Evolutionary conservation across 2,113 vertebrate species (phyloP).

Genomic region (Athene cunicularia): DNA sequence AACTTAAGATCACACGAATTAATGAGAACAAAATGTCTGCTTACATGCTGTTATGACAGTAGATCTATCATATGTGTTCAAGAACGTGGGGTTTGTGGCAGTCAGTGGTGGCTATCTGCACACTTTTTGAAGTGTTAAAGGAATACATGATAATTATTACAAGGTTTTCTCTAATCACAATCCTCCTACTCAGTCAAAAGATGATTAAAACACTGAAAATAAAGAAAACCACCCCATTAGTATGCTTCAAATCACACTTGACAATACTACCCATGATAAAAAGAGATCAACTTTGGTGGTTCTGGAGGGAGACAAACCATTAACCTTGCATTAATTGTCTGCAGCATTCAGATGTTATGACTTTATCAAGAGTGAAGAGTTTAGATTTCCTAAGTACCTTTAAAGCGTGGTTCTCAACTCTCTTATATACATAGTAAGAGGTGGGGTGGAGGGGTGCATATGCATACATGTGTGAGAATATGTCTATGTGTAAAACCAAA

Average conservation of each 20-base stretch:
- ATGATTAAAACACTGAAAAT: background rate
- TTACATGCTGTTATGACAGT: background rate
- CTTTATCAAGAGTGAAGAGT: background rate
- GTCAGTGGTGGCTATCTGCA: background rate
- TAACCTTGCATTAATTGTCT: background rate
- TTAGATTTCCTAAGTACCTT: background rate
- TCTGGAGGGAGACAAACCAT: background rate
- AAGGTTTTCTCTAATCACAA: background rate
- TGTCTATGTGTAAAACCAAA: background rate
- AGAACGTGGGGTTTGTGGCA: background rate
- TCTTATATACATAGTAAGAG: background rate
- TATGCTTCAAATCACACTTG: background rate
- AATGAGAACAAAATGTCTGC: background rate
- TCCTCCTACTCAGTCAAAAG: background rate
- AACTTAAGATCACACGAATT: background rate
- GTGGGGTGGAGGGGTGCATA: accelerated
- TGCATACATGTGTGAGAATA: accelerated
- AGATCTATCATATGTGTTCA: background rate
- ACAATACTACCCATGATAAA: background rate
- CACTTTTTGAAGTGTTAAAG: background rate
- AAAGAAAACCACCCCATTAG: background rate
- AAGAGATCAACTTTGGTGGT: background rate
- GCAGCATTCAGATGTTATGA: background rate
- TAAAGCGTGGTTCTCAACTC: background rate
- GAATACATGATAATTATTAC: background rate